Conservation (phyloP, 1,140 invertebrate species). For the Neodiprion virginianus region DNA sequence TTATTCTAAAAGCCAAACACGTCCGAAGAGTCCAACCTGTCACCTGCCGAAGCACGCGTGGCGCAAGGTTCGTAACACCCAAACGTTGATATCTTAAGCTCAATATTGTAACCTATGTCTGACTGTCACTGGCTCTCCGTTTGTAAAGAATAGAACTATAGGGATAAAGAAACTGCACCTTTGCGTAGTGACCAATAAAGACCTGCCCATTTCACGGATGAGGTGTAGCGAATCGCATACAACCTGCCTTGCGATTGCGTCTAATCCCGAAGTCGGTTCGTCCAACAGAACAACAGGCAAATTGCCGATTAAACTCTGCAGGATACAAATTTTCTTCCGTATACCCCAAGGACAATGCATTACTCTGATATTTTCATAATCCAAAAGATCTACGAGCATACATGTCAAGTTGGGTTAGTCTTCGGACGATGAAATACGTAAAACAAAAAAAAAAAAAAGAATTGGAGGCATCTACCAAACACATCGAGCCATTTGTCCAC, state of each 20-base stretch:
- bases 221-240: conserved; percentile 62
- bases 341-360: conserved; percentile 37
- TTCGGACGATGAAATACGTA: conserved; percentile 34
- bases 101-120: neutral
- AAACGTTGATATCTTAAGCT: neutral
- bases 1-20: too few relatives aligned
- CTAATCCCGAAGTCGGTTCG: conserved; percentile 78
- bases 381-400: conserved; percentile 33
- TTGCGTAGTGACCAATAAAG: conserved; percentile 58
- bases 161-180: conserved; percentile 41
- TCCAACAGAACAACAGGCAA: conserved; percentile 88
- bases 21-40: too few relatives aligned
- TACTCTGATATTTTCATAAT: conserved; percentile 36
- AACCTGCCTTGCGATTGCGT: conserved; percentile 62
- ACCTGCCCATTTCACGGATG: conserved; percentile 49
- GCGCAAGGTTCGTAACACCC: neutral
- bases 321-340: conserved; percentile 32
- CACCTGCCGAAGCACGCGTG: too few relatives aligned
- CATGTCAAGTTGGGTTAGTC: conserved; percentile 24
- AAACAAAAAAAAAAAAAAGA: neutral
- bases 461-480: conserved; percentile 58
- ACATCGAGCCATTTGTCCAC: conserved; percentile 63
- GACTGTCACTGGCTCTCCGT: neutral
- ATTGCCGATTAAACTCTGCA: conserved; percentile 75
- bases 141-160: neutral